Conservation (phyloP, 2,797 vertebrate species). For the Paguma larvata region DNA sequence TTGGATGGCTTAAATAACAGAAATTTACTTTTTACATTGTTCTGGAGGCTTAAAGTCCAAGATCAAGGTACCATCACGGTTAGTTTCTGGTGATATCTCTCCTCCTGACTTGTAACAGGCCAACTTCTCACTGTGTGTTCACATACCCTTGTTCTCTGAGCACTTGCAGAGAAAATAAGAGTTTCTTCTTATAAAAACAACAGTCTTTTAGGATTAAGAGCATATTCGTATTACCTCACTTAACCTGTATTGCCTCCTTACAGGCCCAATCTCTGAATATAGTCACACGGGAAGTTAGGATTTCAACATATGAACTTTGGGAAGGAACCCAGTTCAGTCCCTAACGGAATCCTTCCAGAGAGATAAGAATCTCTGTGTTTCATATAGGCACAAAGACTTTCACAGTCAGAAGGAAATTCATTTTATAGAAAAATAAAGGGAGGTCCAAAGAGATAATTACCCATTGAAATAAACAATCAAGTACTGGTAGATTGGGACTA, state of each 20-base stretch:
- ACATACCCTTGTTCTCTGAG: not conserved
- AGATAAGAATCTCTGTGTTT: not conserved
- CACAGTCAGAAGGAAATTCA: not conserved
- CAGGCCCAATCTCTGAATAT: not conserved
- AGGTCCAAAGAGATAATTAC: not conserved
- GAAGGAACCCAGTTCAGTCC: not conserved
- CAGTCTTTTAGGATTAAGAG: not conserved
- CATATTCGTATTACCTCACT: not conserved
- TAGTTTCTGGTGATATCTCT: not conserved
- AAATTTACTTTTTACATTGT: not conserved
- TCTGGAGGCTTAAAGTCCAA: not conserved
- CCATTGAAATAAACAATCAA: not conserved
- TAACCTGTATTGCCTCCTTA: not conserved
- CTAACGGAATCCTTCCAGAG: not conserved
- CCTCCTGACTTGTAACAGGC: not conserved
- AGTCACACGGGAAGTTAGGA: too few relatives aligned
- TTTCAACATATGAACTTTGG: not conserved
- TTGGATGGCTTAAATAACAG: not conserved
- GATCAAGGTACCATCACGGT: not conserved
- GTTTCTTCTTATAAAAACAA: not conserved
- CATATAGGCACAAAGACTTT: not conserved
- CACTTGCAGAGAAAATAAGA: not conserved
- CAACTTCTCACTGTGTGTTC: not conserved
- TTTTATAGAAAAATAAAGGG: not conserved
- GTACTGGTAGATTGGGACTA: not conserved